A percentile compares a stretch with the other conserved stretches of the same genome.
Conservation (phyloP, 2,113 vertebrate species). For the Gorsachius goisagi region DNA sequence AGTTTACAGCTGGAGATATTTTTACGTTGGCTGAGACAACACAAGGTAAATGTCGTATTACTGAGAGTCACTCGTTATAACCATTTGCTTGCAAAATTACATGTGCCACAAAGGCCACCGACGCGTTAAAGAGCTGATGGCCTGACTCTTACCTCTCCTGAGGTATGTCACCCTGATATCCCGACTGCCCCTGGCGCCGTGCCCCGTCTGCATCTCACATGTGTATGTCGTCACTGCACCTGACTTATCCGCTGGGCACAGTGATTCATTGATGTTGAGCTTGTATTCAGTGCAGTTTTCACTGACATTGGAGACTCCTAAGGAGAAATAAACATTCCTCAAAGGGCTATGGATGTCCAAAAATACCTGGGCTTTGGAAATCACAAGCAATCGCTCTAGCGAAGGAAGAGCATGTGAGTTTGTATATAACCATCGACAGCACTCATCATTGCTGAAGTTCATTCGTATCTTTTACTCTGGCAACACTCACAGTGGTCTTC, state of each 20-base stretch:
- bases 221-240: slow-evolving; percentile 41
- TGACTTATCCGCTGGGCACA: slow-evolving; percentile 41
- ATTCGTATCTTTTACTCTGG: background rate
- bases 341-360: background rate
- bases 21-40: slow-evolving; percentile 58
- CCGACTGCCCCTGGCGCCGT: slow-evolving; percentile 38
- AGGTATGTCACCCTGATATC: slow-evolving; percentile 62
- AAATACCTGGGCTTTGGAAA: background rate
- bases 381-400: background rate
- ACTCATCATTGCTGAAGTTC: background rate
- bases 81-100: background rate
- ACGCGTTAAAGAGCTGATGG: background rate
- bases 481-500: background rate
- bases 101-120: background rate
- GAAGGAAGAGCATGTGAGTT: background rate
- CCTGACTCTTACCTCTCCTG: slow-evolving; percentile 59
- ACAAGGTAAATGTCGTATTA: background rate
- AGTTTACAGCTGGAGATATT: slow-evolving; percentile 41
- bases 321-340: background rate
- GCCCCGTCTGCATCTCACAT: slow-evolving; percentile 54
- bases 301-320: slow-evolving; percentile 23
- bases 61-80: background rate
- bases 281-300: slow-evolving; percentile 54
- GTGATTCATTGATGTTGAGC: background rate
- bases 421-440: background rate